Base-by-base conservation (phyloP, 2,113 vertebrate genomes). In the Hippocampus guttulatus region DNA sequence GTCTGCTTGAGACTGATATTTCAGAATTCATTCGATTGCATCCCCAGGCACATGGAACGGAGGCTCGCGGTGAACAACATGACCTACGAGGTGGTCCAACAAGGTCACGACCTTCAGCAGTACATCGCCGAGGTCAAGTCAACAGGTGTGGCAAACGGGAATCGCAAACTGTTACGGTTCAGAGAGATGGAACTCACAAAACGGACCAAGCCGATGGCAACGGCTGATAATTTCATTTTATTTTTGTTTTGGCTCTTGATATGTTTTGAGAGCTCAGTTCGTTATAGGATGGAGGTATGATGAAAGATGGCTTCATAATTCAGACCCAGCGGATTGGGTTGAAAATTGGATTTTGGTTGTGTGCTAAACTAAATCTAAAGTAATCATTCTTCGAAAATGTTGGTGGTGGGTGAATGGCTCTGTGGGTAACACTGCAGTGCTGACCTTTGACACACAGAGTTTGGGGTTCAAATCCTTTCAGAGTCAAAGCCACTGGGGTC, bases 41-140 rank as follows among this genome's bases (percentile, higher is more conserved):
- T 81, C 57, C 90, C 33, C 81, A 90, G 96, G 63, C 97, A 98
- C 91, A 96, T 95, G 0, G 97, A 99, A 61, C 88, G 96, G n/a
- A 93, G 97, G 66, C 69, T 98, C 72, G 97, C 96, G 47, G 97
- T 98, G 95, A 99, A 97, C 92, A 98, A 96, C 84, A 98, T 99
- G 97, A 96, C 95, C 49, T 98, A 96, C 54, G 97, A 99, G 85
- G 96, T 98, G 69, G 94, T 98, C 82, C 96, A 98, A 76, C 97
- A 99, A 84, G 95, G 97, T 30, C 96, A 99, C 67, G 97, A 98
- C 81, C 93, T 99, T n/a, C 96, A 98, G 78, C 97, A 99, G 41
- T 99, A 98, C 83, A 97, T 98, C 88, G 94, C 94, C 81, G 97
- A 99, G 83, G 96, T 98, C 38, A 95, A 96, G 78, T 95, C 97